Evolutionary conservation across 2,888 invertebrate species (phyloP).

Genomic region (Agrilus mali): DNA sequence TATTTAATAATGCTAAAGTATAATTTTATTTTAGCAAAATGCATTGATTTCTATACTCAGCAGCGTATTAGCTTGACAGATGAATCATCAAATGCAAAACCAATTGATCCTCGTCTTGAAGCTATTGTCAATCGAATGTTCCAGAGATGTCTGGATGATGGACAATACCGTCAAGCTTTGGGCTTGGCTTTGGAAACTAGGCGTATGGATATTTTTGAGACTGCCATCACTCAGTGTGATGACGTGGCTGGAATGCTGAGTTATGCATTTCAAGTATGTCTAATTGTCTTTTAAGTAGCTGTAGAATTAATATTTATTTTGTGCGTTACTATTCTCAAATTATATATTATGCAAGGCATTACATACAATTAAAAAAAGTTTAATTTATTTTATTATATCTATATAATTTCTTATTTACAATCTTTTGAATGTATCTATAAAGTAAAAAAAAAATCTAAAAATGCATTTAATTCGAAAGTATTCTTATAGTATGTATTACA

Average conservation of each 20-base stretch:
- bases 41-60: constrained; percentile 93
- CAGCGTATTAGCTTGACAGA: constrained; percentile 65
- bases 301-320: not conserved
- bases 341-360: no score
- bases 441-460: no score
- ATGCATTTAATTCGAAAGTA: no score
- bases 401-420: no score
- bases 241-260: constrained; percentile 82
- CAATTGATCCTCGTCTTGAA: constrained; percentile 73
- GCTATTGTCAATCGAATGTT: constrained; percentile 96
- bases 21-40: constrained; percentile 57
- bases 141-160: constrained; percentile 86
- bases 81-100: constrained; percentile 50
- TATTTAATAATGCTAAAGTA: constrained; percentile 2
- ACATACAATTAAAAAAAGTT: no score
- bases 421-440: no score
- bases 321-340: not conserved
- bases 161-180: constrained; percentile 89
- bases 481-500: no score
- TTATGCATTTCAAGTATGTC: constrained; percentile 80
- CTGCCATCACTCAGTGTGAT: constrained; percentile 83
- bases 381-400: no score
- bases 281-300: not conserved
- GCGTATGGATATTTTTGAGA: constrained; percentile 92
- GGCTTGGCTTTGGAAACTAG: constrained; percentile 94